Base-by-base conservation (phyloP, 1,140 invertebrate genomes). In the Lepidurus arcticus region DNA sequence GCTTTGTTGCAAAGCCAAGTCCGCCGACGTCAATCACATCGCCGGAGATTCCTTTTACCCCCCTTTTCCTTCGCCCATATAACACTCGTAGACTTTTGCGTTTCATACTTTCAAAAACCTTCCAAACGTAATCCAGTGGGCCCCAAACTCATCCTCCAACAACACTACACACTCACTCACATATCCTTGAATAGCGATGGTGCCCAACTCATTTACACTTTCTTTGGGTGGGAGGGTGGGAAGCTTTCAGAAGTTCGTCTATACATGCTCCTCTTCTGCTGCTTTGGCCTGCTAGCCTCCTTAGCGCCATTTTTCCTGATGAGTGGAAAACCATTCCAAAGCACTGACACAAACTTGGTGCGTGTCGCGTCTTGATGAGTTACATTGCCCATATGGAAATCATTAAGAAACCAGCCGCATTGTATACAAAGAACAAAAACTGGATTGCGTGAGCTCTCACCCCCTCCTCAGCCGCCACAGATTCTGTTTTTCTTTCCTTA, bases 381-480 rank as follows among this genome's bases (percentile, higher is more conserved):
- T 65, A 65, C 53, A 65, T 65, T 65, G 53, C 53, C 53, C 53
- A 65, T 65, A 65, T 65, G 53, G 53, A 65, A 65, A 65, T 65
- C 53, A 65, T 65, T 65, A 65, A 65, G 53, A 21, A 34, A 34
- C 34, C 34, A 34, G 16, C 53, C 21, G 53, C 53, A 65, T 65
- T 65, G 53, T 65, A 65, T 65, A 65, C 53, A 65, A 65, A 65
- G 53, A 65, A 65, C 53, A 65, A 65, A 65, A 65, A 65, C 53
- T 65, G 53, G 53, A 13, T 65, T 34, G 34, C 34, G 34, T 34
- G 4, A 34, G 34, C 4, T 34, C 4, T 34, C 34, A 21, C 53
- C 21, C 21, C 53, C 21, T 65, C 21, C 53, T 13, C 53, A 13
- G 53, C 53, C 16, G 53, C 53, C 4, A 65, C 53, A 65, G 53